phyloP scores from a whole-genome alignment of 2,888 invertebrate species.

The Drosophila affinis region DNA sequence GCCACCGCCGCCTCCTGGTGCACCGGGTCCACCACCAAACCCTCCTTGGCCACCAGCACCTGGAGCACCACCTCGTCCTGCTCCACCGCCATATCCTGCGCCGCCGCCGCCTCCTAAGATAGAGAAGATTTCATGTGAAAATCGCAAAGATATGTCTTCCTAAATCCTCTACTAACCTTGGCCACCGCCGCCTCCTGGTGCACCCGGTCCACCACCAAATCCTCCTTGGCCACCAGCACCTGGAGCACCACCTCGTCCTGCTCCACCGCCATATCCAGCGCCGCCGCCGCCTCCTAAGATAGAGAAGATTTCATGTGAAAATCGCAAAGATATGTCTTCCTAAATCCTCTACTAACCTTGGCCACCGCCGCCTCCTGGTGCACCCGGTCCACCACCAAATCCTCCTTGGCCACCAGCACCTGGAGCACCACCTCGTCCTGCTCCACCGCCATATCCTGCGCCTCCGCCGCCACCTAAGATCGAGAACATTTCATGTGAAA shows the following conservation, averaged over 20 bases:
- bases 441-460: slow-evolving; percentile 53
- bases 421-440: slow-evolving; percentile 52
- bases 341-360: slow-evolving; percentile 17
- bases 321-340: background rate
- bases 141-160: too few relatives aligned
- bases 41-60: background rate
- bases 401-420: slow-evolving; percentile 55
- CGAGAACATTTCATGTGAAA: too few relatives aligned
- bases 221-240: slow-evolving; percentile 42
- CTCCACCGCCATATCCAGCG: slow-evolving; percentile 45
- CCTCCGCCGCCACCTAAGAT: slow-evolving; percentile 43
- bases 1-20: too few relatives aligned
- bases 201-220: slow-evolving; percentile 19
- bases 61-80: too few relatives aligned
- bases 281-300: slow-evolving; percentile 33
- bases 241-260: slow-evolving; percentile 48
- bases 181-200: slow-evolving; percentile 58
- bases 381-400: slow-evolving; percentile 14
- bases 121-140: too few relatives aligned
- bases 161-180: slow-evolving; percentile 18
- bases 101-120: slow-evolving; percentile 35
- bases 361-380: slow-evolving; percentile 28
- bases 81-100: background rate
- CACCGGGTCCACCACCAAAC: background rate
- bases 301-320: background rate